These are phyloP conservation scores for Poeciliopsis occidentalis DNA, from an alignment of 2,113 vertebrate species.

Conservation along the genomic window DNA sequence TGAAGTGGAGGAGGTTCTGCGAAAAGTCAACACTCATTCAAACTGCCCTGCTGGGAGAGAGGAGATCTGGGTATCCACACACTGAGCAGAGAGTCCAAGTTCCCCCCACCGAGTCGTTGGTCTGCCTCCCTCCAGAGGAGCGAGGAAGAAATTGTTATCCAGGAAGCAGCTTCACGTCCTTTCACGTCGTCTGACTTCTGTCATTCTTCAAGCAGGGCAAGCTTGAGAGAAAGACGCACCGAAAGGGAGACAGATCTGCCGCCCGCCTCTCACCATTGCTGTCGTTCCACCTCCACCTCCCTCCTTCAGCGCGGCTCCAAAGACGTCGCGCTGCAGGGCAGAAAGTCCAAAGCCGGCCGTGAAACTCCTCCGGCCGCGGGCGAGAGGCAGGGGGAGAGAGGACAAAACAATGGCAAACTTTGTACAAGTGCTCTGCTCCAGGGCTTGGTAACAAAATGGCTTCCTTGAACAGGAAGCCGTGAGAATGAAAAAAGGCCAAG, in stretches of 20 bases:
- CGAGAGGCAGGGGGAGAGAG: slow-evolving; percentile 26
- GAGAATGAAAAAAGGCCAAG: slow-evolving; percentile 65
- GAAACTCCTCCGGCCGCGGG: slow-evolving; percentile 44
- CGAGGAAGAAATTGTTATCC: slow-evolving; percentile 56
- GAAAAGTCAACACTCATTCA: slow-evolving; percentile 51
- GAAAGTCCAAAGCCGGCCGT: slow-evolving; percentile 74
- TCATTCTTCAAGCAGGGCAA: slow-evolving; percentile 42
- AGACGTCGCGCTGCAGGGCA: slow-evolving; percentile 61
- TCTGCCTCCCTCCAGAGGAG: slow-evolving; percentile 41
- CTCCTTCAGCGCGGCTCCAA: slow-evolving; percentile 32
- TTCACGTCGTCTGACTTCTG: slow-evolving; percentile 35
- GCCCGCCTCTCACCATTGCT: slow-evolving; percentile 3
- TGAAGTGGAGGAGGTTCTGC: slow-evolving; percentile 16
- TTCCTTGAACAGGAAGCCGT: slow-evolving; percentile 79
- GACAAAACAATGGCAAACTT: slow-evolving; percentile 57
- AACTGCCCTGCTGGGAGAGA: slow-evolving; percentile 24
- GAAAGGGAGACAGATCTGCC: slow-evolving; percentile 6
- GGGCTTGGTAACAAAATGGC: slow-evolving; percentile 79
- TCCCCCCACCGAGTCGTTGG: slow-evolving; percentile 34
- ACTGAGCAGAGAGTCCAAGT: slow-evolving; percentile 26
- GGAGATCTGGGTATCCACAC: slow-evolving; percentile 14
- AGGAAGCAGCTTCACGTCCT: slow-evolving; percentile 57
- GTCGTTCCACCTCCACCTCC: slow-evolving; percentile 22
- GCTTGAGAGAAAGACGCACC: slow-evolving; percentile 26
- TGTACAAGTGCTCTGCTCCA: slow-evolving; percentile 55